Conservation (phyloP, 2,797 vertebrate species). For the Uromys caudimaculatus region DNA sequence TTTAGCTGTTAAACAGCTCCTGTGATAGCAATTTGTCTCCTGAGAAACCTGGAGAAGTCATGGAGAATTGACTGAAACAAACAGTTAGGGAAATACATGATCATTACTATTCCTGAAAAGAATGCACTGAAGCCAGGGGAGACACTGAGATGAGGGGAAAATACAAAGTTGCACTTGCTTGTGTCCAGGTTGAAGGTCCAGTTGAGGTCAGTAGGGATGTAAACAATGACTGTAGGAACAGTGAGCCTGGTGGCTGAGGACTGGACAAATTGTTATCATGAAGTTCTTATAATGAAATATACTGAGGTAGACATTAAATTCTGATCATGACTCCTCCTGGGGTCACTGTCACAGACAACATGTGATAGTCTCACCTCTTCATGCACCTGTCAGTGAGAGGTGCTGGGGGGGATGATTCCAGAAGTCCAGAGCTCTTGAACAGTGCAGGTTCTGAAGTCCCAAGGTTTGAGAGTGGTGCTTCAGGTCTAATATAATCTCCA, state of each 20-base stretch:
- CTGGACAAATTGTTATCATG: background rate
- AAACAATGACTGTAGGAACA: background rate
- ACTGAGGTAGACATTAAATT: background rate
- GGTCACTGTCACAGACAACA: background rate
- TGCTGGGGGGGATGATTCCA: background rate
- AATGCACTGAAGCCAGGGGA: background rate
- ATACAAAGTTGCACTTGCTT: background rate
- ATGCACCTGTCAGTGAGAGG: background rate
- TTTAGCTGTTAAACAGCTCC: background rate
- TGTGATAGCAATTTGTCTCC: background rate
- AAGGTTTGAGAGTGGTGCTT: background rate
- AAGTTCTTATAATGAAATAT: background rate
- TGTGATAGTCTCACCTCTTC: background rate
- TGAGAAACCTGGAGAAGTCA: background rate
- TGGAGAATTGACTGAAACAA: background rate
- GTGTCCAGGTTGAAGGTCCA: background rate
- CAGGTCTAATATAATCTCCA: background rate
- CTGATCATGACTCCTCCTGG: background rate
- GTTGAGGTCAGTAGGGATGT: background rate
- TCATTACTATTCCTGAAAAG: background rate
- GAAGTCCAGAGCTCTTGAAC: background rate
- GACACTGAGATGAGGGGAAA: background rate
- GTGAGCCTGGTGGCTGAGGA: rapidly evolving
- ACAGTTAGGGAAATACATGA: background rate
- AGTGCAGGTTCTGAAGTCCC: background rate